phyloP scores from a whole-genome alignment of 2,888 invertebrate genomes.

The Limnephilus lunatus region DNA sequence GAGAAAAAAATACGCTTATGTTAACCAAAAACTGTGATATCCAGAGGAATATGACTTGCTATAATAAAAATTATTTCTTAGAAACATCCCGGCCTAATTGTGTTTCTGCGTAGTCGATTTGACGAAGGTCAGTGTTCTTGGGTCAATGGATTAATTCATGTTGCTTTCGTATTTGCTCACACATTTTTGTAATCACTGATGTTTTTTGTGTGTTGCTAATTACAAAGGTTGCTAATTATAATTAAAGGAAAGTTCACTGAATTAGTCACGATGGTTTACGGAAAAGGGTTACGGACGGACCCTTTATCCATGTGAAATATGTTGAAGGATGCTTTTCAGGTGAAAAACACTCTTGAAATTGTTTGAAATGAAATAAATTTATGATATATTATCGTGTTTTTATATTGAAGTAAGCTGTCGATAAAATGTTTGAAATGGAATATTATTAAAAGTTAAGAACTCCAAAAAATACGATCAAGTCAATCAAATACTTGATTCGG shows the following conservation, averaged over 20 bases:
- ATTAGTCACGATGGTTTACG: background rate
- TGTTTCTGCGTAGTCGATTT: too few species aligned
- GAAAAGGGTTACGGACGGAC: background rate
- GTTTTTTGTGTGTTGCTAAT: background rate
- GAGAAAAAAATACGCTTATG: too few species aligned
- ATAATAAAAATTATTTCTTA: too few species aligned
- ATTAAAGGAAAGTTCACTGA: background rate
- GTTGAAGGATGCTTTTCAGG: background rate
- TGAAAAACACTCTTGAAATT: background rate
- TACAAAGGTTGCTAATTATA: constrained; percentile 2
- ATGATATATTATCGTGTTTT: background rate
- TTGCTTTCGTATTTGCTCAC: background rate
- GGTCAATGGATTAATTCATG: background rate
- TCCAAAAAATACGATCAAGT: too few species aligned
- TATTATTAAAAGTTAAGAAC: too few species aligned
- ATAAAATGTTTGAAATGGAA: background rate
- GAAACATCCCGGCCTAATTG: too few species aligned
- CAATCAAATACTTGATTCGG: too few species aligned
- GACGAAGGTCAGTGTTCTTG: too few species aligned
- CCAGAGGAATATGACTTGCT: too few species aligned
- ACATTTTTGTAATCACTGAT: background rate
- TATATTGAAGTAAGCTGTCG: background rate
- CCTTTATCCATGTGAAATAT: background rate
- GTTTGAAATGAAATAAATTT: background rate
- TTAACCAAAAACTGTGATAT: too few species aligned